Percentiles rank a stretch among this genome's conserved stretches.
Evolutionary conservation across 2,888 invertebrate genomes (phyloP).

Genomic region (Dysmachus trigonus): DNA sequence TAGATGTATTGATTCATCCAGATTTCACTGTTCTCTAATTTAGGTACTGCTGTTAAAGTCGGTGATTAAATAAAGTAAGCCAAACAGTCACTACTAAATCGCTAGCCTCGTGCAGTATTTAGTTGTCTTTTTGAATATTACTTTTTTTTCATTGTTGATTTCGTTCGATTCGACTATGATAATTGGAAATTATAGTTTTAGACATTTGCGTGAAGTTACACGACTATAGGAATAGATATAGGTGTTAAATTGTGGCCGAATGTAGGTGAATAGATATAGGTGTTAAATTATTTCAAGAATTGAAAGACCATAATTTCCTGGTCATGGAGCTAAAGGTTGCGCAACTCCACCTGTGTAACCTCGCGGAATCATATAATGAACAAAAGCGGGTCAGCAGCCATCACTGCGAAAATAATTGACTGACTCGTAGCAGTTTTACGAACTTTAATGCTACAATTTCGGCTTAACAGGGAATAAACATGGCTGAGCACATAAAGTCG

Average conservation of each 20-base stretch:
- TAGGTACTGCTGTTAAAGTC: too few species aligned
- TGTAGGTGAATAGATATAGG: too few species aligned
- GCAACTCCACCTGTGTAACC: neutral
- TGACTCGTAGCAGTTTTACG: neutral
- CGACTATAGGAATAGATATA: too few species aligned
- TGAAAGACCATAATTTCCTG: neutral
- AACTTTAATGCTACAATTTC: neutral
- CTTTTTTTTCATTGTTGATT: too few species aligned
- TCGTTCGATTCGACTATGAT: too few species aligned
- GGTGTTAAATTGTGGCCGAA: neutral
- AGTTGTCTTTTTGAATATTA: neutral
- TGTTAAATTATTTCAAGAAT: neutral
- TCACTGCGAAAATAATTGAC: neutral
- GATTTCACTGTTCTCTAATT: too few species aligned
- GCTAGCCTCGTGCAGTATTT: neutral
- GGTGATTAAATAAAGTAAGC: neutral
- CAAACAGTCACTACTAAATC: neutral
- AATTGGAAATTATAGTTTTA: too few species aligned
- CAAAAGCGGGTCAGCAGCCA: neutral
- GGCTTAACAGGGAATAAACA: neutral
- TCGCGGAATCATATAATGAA: neutral
- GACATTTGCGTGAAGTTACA: too few species aligned
- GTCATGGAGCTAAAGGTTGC: neutral
- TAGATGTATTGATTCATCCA: neutral
- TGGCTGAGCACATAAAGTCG: neutral